These are phyloP conservation scores for Sylvia atricapilla DNA, from an alignment of 2,113 vertebrate genomes.

Conservation along the genomic window DNA sequence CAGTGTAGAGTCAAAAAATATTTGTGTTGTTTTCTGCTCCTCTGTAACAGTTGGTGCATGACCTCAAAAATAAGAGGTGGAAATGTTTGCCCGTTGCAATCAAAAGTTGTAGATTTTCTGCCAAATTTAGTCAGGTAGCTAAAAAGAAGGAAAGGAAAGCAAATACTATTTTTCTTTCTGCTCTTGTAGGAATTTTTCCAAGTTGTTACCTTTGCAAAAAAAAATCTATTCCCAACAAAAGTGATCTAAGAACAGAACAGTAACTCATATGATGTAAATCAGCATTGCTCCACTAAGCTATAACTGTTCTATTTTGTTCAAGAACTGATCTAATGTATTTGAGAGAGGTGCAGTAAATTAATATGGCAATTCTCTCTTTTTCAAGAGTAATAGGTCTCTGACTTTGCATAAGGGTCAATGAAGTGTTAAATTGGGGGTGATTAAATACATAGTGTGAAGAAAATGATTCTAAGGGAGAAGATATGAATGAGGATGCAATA, in stretches of 20 bases:
- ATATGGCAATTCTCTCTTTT: background rate
- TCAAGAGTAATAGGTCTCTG: constrained; percentile 5
- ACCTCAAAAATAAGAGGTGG: background rate
- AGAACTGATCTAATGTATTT: background rate
- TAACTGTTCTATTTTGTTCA: background rate
- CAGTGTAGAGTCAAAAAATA: background rate
- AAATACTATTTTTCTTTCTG: background rate
- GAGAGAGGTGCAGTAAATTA: background rate
- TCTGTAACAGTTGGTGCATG: background rate
- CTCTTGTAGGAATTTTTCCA: background rate
- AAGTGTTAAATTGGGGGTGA: constrained; percentile 47
- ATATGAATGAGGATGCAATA: background rate
- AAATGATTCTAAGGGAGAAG: background rate
- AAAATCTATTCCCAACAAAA: background rate
- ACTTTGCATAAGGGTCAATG: constrained; percentile 36
- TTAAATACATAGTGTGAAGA: background rate
- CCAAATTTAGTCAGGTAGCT: background rate
- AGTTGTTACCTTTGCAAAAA: background rate
- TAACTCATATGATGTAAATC: background rate
- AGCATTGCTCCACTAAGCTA: background rate
- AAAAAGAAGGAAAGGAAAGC: background rate
- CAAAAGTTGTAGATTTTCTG: background rate
- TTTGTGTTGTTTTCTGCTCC: background rate
- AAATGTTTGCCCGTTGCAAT: background rate
- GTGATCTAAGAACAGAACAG: background rate